A percentile compares a stretch with the other conserved stretches of the same genome.
Evolutionary conservation across 30 jellyfish, hydroid and myxozoan species (phyloP).

Genomic region (Aurelia aurita complex sp. Pacific): DNA sequence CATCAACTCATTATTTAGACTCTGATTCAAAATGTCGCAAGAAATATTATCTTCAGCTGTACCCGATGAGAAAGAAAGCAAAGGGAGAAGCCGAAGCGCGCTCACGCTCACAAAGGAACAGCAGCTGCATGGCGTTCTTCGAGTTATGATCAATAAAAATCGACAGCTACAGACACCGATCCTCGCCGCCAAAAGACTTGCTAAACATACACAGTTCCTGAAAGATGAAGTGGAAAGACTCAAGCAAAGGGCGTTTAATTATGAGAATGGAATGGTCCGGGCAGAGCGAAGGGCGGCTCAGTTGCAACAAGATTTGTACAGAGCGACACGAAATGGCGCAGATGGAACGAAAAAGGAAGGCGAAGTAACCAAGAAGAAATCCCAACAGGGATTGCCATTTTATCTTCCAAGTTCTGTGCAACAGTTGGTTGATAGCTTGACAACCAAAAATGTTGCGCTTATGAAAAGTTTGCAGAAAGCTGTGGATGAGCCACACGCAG

Average conservation of each 20-base stretch:
- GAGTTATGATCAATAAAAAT: slow-evolving; percentile 28
- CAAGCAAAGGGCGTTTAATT: slow-evolving; percentile 22
- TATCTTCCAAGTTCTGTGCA: slow-evolving; percentile 42
- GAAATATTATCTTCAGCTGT: slow-evolving; percentile 5
- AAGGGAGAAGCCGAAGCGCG: not conserved
- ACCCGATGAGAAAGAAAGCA: slow-evolving; percentile 14
- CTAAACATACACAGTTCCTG: slow-evolving; percentile 29
- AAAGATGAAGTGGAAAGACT: slow-evolving; percentile 42
- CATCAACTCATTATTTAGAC: not conserved
- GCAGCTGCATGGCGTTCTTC: slow-evolving; percentile 38
- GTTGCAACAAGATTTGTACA: slow-evolving; percentile 34
- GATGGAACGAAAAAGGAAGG: not conserved
- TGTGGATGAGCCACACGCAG: slow-evolving; percentile 13
- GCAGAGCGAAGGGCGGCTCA: slow-evolving; percentile 55
- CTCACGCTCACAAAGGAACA: not conserved
- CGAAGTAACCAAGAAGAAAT: not conserved
- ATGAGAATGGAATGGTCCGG: slow-evolving; percentile 34
- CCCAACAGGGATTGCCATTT: slow-evolving; percentile 23
- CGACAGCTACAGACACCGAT: slow-evolving; percentile 21
- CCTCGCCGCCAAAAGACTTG: slow-evolving; percentile 37
- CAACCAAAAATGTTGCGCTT: slow-evolving; percentile 25
- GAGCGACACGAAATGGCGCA: not conserved
- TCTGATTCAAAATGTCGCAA: slow-evolving; percentile 16
- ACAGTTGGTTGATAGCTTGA: slow-evolving; percentile 43
- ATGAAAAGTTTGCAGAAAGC: slow-evolving; percentile 19